These are phyloP conservation scores for Notarius lentiginosus DNA, from an alignment of 2,113 vertebrate species.

Conservation along the genomic window DNA sequence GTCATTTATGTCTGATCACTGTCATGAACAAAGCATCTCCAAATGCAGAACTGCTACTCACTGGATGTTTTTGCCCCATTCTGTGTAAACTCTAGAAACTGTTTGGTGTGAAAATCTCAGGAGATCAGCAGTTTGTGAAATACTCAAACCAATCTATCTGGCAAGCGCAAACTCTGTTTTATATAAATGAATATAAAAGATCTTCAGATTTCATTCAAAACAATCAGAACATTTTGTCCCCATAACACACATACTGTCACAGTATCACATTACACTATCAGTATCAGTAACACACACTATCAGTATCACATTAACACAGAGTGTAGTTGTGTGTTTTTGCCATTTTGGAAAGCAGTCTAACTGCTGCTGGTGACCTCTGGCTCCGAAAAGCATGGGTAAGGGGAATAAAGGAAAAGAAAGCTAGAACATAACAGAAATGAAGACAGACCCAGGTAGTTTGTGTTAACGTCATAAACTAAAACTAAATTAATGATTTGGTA, in stretches of 20 bases:
- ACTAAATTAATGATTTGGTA: not conserved
- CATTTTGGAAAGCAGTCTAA: not conserved
- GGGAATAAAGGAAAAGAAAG: not conserved
- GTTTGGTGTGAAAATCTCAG: not conserved
- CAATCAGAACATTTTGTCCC: not conserved
- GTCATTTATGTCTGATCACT: not conserved
- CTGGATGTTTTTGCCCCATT: not conserved
- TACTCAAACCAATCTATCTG: not conserved
- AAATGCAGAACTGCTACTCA: not conserved
- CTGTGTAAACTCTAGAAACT: not conserved
- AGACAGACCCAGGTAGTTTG: not conserved
- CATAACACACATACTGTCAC: not conserved
- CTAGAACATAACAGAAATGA: not conserved
- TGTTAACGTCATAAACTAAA: not conserved
- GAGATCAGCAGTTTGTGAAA: conserved; percentile 1
- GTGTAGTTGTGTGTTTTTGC: not conserved
- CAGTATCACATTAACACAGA: not conserved
- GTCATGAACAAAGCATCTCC: not conserved
- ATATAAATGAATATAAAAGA: not conserved
- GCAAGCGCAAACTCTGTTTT: not conserved
- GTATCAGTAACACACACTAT: not conserved
- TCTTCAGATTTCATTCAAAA: not conserved
- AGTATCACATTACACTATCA: not conserved
- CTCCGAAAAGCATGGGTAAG: not conserved
- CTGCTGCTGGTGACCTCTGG: not conserved